Evolutionary conservation across 2,888 invertebrate genomes (phyloP).

Genomic region (Nectonema munidae): DNA sequence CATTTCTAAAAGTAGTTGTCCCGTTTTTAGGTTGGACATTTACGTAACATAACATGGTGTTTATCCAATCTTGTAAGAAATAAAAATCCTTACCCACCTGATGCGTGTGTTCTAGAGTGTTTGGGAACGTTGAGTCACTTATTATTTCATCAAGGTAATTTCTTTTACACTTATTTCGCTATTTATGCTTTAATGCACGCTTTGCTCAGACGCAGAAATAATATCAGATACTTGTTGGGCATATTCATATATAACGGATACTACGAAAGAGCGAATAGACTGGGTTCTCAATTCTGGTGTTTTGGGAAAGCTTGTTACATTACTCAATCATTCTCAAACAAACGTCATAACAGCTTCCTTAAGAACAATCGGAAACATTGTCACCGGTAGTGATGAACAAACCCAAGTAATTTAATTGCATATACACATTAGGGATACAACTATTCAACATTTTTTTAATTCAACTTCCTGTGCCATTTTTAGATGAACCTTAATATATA

Average conservation of each 20-base stretch:
- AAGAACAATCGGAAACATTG: constrained; percentile 21
- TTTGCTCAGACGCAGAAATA: constrained; percentile 15
- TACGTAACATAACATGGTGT: constrained; percentile 61
- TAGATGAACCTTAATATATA: too few relatives aligned
- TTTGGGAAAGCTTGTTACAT: constrained; percentile 17
- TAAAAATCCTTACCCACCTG: constrained; percentile 57
- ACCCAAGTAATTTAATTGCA: constrained; percentile 25
- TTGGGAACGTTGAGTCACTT: constrained; percentile 43
- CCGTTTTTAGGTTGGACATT: constrained; percentile 27
- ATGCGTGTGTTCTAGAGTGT: constrained; percentile 38
- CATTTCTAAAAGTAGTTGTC: constrained; percentile 10
- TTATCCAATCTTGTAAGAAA: constrained; percentile 70
- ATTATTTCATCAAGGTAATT: constrained; percentile 35
- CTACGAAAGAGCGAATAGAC: constrained; percentile 20
- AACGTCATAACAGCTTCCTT: constrained; percentile 19
- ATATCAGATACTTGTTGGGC: constrained; percentile 21
- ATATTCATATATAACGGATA: constrained; percentile 21
- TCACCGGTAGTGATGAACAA: constrained; percentile 20
- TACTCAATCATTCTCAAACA: constrained; percentile 17
- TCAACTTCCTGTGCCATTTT: too few relatives aligned
- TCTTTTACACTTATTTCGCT: constrained; percentile 30
- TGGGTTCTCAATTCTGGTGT: constrained; percentile 18
- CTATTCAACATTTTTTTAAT: too few relatives aligned
- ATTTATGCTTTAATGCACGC: neutral
- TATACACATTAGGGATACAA: too few relatives aligned